Evolutionary conservation across 2,113 vertebrate species (phyloP).

Genomic region (Burhinus bistriatus): DNA sequence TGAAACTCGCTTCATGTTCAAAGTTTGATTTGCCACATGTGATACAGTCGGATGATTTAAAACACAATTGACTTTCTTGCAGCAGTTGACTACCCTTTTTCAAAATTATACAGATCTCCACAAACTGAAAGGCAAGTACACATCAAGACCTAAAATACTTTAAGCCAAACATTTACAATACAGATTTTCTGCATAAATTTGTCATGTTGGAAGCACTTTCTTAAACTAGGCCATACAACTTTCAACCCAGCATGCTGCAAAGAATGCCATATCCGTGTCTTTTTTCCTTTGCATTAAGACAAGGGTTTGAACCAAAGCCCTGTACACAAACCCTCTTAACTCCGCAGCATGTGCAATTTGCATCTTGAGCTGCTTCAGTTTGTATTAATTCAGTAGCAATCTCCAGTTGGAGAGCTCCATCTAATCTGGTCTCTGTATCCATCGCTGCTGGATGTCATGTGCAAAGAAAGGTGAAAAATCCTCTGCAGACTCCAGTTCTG

Average conservation of each 20-base stretch:
- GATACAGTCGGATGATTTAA: slow-evolving; percentile 34
- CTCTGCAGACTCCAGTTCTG: background rate
- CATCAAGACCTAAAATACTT: background rate
- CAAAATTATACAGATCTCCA: background rate
- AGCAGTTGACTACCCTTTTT: slow-evolving; percentile 3
- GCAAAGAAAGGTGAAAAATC: background rate
- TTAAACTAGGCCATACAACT: background rate
- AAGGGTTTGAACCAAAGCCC: background rate
- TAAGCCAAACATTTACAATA: background rate
- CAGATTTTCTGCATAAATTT: slow-evolving; percentile 9
- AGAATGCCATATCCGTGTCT: background rate
- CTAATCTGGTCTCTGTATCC: background rate
- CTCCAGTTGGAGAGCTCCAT: background rate
- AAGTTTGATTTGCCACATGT: slow-evolving; percentile 50
- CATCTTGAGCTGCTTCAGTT: slow-evolving; percentile 19
- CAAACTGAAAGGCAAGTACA: background rate
- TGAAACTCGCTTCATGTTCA: background rate
- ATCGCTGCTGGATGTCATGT: background rate
- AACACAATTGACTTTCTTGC: slow-evolving; percentile 37
- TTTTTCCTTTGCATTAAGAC: background rate
- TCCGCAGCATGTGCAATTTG: background rate
- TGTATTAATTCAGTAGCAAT: background rate
- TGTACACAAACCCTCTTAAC: slow-evolving; percentile 20
- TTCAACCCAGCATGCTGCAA: background rate
- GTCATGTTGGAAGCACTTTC: background rate